A percentile compares a stretch with the other conserved stretches of the same genome.
These are phyloP conservation scores for Centropus unirufus DNA, from an alignment of 2,113 vertebrate genomes.

Conservation along the genomic window DNA sequence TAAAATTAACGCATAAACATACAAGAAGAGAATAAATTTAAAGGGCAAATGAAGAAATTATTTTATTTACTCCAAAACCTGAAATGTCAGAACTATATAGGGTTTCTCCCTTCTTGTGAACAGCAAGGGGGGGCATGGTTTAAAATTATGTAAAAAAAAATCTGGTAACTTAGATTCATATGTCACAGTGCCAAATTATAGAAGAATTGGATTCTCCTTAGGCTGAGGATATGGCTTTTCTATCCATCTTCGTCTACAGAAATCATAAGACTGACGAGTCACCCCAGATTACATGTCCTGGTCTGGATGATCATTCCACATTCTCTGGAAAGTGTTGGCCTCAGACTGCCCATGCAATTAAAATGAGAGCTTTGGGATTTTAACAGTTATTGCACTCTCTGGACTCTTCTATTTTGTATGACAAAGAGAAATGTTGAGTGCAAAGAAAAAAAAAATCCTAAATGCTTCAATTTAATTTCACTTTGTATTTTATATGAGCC, in stretches of 20 bases:
- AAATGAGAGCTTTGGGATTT: constrained; percentile 5
- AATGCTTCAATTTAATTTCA: constrained; percentile 17
- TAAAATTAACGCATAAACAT: constrained; percentile 28
- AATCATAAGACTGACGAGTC: background rate
- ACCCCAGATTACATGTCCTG: background rate
- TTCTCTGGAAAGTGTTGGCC: background rate
- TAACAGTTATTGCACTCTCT: background rate
- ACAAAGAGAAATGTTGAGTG: background rate
- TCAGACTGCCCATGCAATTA: background rate
- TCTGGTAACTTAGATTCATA: background rate
- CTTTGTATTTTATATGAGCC: background rate
- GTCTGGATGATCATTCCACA: background rate
- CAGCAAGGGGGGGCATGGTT: background rate
- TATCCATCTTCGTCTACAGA: background rate
- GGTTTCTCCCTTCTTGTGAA: background rate
- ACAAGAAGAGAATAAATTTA: background rate
- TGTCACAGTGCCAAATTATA: background rate
- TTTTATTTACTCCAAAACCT: background rate
- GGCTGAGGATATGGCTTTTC: background rate
- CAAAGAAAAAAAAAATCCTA: background rate
- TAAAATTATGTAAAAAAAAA: background rate
- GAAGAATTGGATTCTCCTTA: background rate
- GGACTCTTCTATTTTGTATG: background rate
- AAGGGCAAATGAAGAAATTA: background rate
- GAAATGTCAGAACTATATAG: background rate